A percentile compares a stretch with the other conserved stretches of the same genome.
Evolutionary conservation across 2,888 invertebrate species (phyloP).

Genomic region (Limnephilus marmoratus): DNA sequence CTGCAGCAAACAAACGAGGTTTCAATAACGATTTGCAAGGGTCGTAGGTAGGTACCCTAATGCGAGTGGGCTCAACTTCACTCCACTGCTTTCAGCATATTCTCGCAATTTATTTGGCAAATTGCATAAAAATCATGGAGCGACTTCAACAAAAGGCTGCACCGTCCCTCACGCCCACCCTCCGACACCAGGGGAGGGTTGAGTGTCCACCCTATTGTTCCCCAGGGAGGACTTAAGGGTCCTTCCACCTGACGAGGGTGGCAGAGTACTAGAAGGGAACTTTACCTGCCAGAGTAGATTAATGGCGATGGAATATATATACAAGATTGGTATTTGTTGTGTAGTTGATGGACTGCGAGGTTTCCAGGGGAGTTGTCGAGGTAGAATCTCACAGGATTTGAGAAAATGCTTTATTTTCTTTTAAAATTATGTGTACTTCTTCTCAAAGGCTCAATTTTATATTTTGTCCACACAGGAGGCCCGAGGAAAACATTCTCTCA

Average conservation of each 20-base stretch:
- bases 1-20: too few species aligned
- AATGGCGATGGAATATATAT: not conserved
- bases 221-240: not conserved
- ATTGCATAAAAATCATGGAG: slow-evolving; percentile 2
- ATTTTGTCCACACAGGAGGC: too few species aligned
- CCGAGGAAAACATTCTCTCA: too few species aligned
- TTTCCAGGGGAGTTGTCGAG: not conserved
- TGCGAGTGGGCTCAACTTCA: not conserved
- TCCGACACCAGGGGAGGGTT: not conserved
- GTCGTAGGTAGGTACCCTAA: not conserved
- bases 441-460: too few species aligned
- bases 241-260: not conserved
- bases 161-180: not conserved
- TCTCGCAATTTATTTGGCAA: not conserved
- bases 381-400: not conserved
- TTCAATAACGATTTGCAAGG: not conserved
- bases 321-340: not conserved
- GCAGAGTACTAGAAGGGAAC: not conserved
- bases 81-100: not conserved
- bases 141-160: not conserved
- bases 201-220: slow-evolving; percentile 2
- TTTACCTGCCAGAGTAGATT: not conserved
- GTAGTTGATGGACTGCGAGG: not conserved
- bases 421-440: not conserved
- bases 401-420: not conserved